Evolutionary conservation across 2,888 invertebrate species (phyloP).

Genomic region (Caenorhabditis wallacei): DNA sequence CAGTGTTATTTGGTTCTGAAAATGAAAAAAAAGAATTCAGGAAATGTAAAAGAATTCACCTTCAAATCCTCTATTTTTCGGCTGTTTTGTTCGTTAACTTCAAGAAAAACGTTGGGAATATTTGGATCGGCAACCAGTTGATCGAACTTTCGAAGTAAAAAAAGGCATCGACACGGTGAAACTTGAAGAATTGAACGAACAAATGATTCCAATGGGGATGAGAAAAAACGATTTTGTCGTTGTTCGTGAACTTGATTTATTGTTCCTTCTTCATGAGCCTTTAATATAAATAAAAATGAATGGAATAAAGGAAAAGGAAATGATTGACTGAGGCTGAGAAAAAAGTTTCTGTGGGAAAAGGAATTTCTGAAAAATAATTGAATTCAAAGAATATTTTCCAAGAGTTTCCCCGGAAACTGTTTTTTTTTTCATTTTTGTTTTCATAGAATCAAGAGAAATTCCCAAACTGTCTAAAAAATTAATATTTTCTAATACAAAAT

Average conservation of each 20-base stretch:
- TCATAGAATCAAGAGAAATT: too few species aligned
- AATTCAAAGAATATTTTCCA: too few species aligned
- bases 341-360: too few species aligned
- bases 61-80: conserved; percentile 66
- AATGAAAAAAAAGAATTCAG: not conserved
- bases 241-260: conserved; percentile 75
- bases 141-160: conserved; percentile 64
- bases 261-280: conserved; percentile 75
- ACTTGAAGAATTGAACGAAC: conserved; percentile 59
- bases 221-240: conserved; percentile 75
- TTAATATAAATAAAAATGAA: conserved; percentile 6
- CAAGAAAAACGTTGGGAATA: conserved; percentile 53
- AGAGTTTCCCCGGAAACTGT: too few species aligned
- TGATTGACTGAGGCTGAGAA: too few species aligned
- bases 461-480: too few species aligned
- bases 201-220: conserved; percentile 70
- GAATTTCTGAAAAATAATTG: too few species aligned
- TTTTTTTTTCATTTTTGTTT: too few species aligned
- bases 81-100: conserved; percentile 54
- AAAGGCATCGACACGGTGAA: conserved; percentile 60
- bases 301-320: not conserved
- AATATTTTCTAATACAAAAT: too few species aligned
- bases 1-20: conserved; percentile 60
- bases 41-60: not conserved
- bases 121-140: conserved; percentile 55